Percentiles rank a stretch among this genome's conserved stretches.
These are phyloP conservation scores for Sebastes matsubarae DNA, from an alignment of 2,797 vertebrate genomes.

Conservation along the genomic window DNA sequence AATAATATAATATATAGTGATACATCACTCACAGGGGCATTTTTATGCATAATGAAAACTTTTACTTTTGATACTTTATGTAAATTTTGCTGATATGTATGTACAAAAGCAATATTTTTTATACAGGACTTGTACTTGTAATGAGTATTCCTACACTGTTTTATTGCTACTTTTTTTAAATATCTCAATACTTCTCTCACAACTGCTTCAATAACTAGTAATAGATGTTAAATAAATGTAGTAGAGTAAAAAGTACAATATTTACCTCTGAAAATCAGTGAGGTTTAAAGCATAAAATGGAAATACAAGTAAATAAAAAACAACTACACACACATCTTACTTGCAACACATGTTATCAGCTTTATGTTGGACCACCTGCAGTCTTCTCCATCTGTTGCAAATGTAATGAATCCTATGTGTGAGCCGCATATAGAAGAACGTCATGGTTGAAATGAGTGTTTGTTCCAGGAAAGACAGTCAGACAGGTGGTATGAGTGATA, in stretches of 20 bases:
- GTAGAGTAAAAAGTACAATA: neutral
- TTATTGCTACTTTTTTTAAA: neutral
- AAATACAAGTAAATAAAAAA: neutral
- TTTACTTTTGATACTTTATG: neutral
- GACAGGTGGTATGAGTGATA: conserved; percentile 45
- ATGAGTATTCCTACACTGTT: neutral
- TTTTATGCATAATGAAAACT: neutral
- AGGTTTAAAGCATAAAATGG: neutral
- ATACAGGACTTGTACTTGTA: neutral
- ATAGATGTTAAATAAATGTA: neutral
- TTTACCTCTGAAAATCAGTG: neutral
- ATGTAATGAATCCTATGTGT: conserved; percentile 17
- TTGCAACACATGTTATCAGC: neutral
- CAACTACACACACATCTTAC: neutral
- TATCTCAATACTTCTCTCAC: neutral
- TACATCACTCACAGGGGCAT: neutral
- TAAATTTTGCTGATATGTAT: neutral
- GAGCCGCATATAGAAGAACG: conserved; percentile 21
- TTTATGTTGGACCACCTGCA: conserved; percentile 20
- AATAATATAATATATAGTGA: neutral
- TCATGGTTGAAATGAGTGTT: conserved; percentile 11
- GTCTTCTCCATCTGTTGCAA: conserved; percentile 32
- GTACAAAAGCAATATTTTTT: neutral
- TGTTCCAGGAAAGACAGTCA: conserved; percentile 9
- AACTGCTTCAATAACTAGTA: neutral